Conservation (phyloP, 2,113 vertebrate genomes). For the Panurus biarmicus region DNA sequence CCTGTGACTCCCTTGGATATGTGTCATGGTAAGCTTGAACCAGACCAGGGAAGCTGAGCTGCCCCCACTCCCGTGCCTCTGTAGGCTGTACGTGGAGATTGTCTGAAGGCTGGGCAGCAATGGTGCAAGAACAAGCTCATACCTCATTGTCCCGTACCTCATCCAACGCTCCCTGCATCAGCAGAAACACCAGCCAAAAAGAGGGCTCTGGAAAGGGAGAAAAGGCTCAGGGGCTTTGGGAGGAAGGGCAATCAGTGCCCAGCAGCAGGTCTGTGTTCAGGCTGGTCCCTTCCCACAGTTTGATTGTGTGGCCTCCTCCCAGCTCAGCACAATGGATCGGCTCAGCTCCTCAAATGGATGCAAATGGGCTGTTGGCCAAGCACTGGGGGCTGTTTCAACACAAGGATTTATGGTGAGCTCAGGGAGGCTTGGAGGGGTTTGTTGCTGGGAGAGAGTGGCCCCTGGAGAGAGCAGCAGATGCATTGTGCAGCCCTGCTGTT, state of each 20-base stretch:
- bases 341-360: neutral
- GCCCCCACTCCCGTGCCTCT: too few species aligned
- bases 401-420: neutral
- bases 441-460: neutral
- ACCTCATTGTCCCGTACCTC: fast-evolving
- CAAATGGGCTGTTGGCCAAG: neutral
- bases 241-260: neutral
- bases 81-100: too few species aligned
- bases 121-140: neutral
- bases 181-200: neutral
- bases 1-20: neutral
- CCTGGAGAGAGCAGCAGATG: neutral
- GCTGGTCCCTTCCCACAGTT: neutral
- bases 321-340: neutral
- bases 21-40: neutral
- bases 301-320: neutral
- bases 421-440: neutral
- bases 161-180: neutral
- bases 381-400: neutral
- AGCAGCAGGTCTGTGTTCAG: neutral
- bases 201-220: neutral
- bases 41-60: neutral
- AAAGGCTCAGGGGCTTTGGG: neutral
- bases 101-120: neutral
- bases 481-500: neutral